Evolutionary conservation across 2,888 invertebrate species (phyloP).

Genomic region (Ophonus ardosiacus): DNA sequence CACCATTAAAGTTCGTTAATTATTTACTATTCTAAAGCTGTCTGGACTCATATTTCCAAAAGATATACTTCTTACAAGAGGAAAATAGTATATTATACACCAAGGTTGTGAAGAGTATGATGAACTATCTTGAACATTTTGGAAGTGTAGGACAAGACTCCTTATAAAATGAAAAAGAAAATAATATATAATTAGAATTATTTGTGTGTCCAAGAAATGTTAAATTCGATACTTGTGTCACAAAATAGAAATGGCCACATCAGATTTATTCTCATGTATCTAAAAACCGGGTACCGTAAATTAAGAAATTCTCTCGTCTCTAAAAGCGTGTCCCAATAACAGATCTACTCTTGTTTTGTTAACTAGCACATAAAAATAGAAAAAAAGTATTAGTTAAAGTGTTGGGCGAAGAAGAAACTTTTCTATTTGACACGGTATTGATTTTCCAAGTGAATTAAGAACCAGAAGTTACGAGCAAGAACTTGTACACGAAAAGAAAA

Average conservation of each 20-base stretch:
- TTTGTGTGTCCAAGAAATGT: no score
- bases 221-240: no score
- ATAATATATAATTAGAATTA: no score
- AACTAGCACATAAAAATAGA: background rate
- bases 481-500: constrained; percentile 43
- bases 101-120: no score
- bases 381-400: background rate
- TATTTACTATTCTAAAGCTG: constrained; percentile 31
- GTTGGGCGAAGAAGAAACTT: background rate
- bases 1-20: constrained; percentile 50
- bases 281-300: no score
- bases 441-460: constrained; percentile 12
- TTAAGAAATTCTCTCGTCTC: no score
- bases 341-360: background rate
- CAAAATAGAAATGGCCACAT: no score
- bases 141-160: no score
- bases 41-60: constrained; percentile 24
- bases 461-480: constrained; percentile 14
- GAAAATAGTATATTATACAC: no score
- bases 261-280: no score
- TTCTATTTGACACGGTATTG: constrained; percentile 1
- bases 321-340: background rate
- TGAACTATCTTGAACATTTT: no score
- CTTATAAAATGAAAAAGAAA: no score
- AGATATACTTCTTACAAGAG: background rate